phyloP scores from a whole-genome alignment of 2,888 invertebrate species.

The Cenopis cana region DNA sequence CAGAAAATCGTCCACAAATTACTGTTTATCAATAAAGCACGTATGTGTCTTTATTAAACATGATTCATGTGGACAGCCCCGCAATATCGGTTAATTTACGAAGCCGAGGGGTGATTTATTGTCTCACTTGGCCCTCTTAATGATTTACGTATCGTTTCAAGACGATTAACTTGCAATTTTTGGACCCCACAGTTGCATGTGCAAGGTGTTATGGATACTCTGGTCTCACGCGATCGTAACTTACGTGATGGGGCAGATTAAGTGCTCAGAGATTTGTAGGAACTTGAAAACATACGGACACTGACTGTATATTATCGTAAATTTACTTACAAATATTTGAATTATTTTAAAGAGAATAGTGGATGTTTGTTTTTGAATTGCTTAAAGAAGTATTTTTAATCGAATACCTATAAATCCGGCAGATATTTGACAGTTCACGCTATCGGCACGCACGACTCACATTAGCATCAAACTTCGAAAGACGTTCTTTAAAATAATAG shows the following conservation, averaged over 20 bases:
- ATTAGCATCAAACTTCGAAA: background rate
- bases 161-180: conserved; percentile 79
- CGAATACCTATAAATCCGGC: background rate
- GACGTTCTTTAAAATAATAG: too few species aligned
- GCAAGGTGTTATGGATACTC: conserved; percentile 65
- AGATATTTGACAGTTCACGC: background rate
- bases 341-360: background rate
- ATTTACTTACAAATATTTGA: background rate
- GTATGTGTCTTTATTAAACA: conserved; percentile 40
- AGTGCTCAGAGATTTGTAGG: conserved; percentile 57
- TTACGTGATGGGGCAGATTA: conserved; percentile 62
- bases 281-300: background rate
- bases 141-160: conserved; percentile 71
- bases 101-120: conserved; percentile 57
- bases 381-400: background rate
- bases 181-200: conserved; percentile 67
- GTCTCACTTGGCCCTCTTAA: conserved; percentile 56
- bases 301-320: background rate
- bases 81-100: conserved; percentile 55
- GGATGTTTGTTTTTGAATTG: background rate
- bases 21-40: conserved; percentile 36
- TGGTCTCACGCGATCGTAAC: conserved; percentile 74
- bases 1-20: conserved; percentile 9
- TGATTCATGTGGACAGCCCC: conserved; percentile 51
- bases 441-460: background rate